Percentiles rank a stretch among this genome's conserved stretches.
These are phyloP conservation scores for Tholera decimalis DNA, from an alignment of 2,888 invertebrate species.

Conservation along the genomic window DNA sequence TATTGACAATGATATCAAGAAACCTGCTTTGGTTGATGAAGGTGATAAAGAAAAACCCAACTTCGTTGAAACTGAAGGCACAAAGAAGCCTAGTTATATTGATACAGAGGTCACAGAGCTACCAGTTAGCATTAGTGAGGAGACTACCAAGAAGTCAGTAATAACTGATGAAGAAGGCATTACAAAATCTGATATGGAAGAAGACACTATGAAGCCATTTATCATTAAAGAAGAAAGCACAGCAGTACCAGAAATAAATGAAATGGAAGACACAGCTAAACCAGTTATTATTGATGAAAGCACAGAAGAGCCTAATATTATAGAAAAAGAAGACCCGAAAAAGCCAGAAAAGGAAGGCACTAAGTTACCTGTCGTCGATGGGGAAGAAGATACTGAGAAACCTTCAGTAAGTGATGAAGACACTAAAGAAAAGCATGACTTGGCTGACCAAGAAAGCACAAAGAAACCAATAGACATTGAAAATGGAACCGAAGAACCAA, in stretches of 20 bases:
- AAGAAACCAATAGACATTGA: neutral
- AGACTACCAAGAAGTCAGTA: constrained; percentile 22
- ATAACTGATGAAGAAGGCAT: constrained; percentile 5
- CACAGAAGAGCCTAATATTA: constrained; percentile 25
- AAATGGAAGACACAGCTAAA: constrained; percentile 30
- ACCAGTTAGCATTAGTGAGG: constrained; percentile 17
- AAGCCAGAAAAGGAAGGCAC: constrained; percentile 33
- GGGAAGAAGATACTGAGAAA: constrained; percentile 16
- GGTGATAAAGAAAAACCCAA: constrained; percentile 20
- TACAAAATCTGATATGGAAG: constrained; percentile 19
- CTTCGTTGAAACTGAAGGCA: constrained; percentile 16
- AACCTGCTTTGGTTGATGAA: neutral
- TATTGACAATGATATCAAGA: constrained; percentile 20
- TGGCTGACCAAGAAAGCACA: constrained; percentile 17
- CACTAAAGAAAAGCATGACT: constrained; percentile 20
- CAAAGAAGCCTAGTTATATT: constrained; percentile 19
- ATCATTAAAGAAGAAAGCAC: constrained; percentile 37
- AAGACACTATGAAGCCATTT: constrained; percentile 25
- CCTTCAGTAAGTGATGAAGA: constrained; percentile 33
- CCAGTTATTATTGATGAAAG: constrained; percentile 40
- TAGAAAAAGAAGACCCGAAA: constrained; percentile 17
- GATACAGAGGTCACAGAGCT: constrained; percentile 28
- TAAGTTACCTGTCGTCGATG: constrained; percentile 6
- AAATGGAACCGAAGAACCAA: constrained; percentile 20
- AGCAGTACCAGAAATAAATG: constrained; percentile 17